Evolutionary conservation across 2,797 vertebrate species (phyloP).

Genomic region (Coilia nasus): DNA sequence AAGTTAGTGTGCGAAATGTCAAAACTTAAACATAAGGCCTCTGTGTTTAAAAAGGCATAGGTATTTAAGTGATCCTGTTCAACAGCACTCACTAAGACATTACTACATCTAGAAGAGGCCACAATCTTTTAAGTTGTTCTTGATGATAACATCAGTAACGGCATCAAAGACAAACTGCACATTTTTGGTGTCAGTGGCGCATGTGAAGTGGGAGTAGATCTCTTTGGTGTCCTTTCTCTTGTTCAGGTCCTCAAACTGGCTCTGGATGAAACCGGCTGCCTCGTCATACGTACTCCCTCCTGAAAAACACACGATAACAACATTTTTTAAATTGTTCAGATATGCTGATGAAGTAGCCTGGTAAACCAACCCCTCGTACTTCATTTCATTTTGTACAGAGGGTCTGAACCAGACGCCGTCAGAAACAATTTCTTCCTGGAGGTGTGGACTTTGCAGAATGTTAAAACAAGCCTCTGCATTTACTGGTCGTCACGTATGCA

Average conservation of each 20-base stretch:
- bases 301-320: slow-evolving; percentile 50
- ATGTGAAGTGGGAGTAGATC: slow-evolving; percentile 99
- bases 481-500: too few species aligned
- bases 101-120: slow-evolving; percentile 89
- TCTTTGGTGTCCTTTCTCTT: slow-evolving; percentile 98
- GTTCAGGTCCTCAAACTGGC: slow-evolving; percentile 98
- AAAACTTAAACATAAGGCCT: background rate
- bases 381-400: too few species aligned
- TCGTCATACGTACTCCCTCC: slow-evolving; percentile 96
- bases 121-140: slow-evolving; percentile 99
- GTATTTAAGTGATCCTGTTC: too few species aligned
- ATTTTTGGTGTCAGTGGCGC: slow-evolving; percentile 99
- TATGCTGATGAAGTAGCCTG: background rate
- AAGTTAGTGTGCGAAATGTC: background rate
- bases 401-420: too few species aligned
- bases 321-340: background rate
- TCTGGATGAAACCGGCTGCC: slow-evolving; percentile 93
- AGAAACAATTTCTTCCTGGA: too few species aligned
- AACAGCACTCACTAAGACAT: slow-evolving; percentile 39
- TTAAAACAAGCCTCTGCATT: too few species aligned
- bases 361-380: too few species aligned
- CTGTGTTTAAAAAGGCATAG: background rate
- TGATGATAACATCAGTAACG: slow-evolving; percentile 99
- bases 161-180: slow-evolving; percentile 99
- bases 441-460: too few species aligned